A percentile compares a stretch with the other conserved stretches of the same genome.
These are phyloP conservation scores for Galendromus occidentalis DNA, from an alignment of 1,140 invertebrate species.

Conservation along the genomic window DNA sequence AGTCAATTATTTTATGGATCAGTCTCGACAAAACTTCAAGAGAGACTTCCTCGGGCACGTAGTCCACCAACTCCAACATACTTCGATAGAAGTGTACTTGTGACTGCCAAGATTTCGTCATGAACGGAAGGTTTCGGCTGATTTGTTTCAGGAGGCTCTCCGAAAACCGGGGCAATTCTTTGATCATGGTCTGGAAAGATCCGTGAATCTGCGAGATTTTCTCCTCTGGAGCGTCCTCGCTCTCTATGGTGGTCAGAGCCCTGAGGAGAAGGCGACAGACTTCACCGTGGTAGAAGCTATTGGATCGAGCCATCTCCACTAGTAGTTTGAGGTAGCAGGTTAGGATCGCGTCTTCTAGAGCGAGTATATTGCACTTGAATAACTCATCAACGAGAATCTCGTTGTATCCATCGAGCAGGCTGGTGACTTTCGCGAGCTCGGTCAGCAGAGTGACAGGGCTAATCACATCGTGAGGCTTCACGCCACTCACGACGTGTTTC, in stretches of 20 bases:
- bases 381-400: background rate
- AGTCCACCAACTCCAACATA: background rate
- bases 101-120: background rate
- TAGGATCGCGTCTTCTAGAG: background rate
- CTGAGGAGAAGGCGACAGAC: background rate
- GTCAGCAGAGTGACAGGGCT: background rate
- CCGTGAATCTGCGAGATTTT: background rate
- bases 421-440: background rate
- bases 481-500: background rate
- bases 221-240: background rate
- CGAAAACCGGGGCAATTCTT: background rate
- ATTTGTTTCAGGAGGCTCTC: background rate
- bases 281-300: background rate
- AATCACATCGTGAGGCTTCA: background rate
- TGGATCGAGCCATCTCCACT: background rate
- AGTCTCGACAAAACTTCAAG: background rate
- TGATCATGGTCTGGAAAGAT: background rate
- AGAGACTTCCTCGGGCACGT: background rate
- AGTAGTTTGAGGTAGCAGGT: background rate
- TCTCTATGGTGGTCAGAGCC: background rate
- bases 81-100: background rate
- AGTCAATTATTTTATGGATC: slow-evolving; percentile 1
- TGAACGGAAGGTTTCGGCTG: background rate
- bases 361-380: background rate
- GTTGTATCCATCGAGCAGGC: background rate